These are phyloP conservation scores for Diorhabda carinulata DNA, from an alignment of 1,140 invertebrate genomes.

Conservation along the genomic window DNA sequence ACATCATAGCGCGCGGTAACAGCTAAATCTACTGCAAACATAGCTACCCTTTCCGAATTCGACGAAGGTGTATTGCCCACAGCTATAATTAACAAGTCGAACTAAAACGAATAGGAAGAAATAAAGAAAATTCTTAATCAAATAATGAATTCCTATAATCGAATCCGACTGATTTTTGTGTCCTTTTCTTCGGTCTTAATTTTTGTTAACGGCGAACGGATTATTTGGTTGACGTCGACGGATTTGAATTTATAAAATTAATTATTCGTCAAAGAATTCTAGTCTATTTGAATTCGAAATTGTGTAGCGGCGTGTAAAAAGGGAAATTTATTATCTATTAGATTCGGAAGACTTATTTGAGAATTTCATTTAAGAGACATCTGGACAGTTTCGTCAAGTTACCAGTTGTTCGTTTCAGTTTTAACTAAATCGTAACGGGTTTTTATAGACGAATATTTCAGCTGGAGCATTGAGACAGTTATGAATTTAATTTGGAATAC, in stretches of 20 bases:
- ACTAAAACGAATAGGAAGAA: not conserved
- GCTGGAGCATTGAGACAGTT: no score
- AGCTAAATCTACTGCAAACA: conserved; percentile 30
- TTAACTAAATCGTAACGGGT: no score
- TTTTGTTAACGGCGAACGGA: no score
- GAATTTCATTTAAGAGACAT: not conserved
- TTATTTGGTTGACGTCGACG: not conserved
- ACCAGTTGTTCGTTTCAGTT: no score
- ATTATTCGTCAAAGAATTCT: not conserved
- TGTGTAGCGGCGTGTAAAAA: not conserved
- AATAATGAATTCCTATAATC: no score
- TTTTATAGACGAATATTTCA: no score
- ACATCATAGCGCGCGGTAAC: conserved; percentile 24
- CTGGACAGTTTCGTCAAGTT: no score
- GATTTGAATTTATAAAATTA: not conserved
- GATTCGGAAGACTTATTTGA: not conserved
- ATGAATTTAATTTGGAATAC: no score
- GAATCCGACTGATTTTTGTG: no score
- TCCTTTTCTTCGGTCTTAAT: no score
- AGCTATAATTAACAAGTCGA: not conserved
- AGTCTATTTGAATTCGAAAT: not conserved
- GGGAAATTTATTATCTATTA: not conserved
- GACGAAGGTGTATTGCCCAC: not conserved
- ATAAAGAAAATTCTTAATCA: no score
- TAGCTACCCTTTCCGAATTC: conserved; percentile 14